phyloP scores from a whole-genome alignment of 2,113 vertebrate species.

The Rhea pennata region DNA sequence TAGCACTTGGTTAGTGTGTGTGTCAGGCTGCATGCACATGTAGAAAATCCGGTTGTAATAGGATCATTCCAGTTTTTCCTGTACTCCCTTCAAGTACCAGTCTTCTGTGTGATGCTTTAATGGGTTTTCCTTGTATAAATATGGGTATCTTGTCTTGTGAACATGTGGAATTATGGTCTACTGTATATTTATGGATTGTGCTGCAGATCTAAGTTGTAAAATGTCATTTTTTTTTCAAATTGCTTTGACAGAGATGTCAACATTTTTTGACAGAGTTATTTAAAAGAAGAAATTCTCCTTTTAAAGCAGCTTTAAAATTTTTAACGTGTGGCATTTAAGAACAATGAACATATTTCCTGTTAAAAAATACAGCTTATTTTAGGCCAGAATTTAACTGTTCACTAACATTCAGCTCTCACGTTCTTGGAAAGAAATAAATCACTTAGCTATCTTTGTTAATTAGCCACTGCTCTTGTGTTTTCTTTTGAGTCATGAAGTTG shows the following conservation, averaged over 20 bases:
- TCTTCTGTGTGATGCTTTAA: not conserved
- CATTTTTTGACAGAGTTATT: not conserved
- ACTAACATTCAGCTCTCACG: not conserved
- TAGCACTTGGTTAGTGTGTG: not conserved
- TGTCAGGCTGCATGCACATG: not conserved
- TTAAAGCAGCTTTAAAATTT: not conserved
- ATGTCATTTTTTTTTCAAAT: not conserved
- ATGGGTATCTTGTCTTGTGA: not conserved
- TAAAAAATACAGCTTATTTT: not conserved
- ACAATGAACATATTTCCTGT: not conserved
- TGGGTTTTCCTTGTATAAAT: constrained; percentile 11
- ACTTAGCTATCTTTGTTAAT: not conserved
- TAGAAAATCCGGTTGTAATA: not conserved
- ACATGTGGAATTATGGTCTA: not conserved
- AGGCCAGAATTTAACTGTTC: not conserved
- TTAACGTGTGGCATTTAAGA: not conserved
- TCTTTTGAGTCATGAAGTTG: not conserved
- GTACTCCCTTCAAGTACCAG: not conserved
- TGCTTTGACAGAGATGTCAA: not conserved
- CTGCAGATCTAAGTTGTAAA: constrained; percentile 2
- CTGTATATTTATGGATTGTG: not conserved
- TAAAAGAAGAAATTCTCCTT: not conserved
- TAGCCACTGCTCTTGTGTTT: not conserved
- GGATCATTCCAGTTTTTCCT: not conserved
- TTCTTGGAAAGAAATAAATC: constrained; percentile 12